Evolutionary conservation across 2,888 invertebrate species (phyloP), one percentile per base, ranked within the genome.

Genomic region (Nemapogon koenigi): DNA sequence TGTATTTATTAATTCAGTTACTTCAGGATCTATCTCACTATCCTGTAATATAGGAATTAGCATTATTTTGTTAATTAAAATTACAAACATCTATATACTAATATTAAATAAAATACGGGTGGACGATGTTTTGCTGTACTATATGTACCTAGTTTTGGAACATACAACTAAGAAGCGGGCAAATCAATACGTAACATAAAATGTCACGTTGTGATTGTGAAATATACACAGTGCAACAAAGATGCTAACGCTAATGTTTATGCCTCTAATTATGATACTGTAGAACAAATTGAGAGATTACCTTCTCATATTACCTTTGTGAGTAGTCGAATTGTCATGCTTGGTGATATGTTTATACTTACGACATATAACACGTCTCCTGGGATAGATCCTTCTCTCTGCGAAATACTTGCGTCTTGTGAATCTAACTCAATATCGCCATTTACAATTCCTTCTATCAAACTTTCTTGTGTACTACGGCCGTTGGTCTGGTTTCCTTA

Each of bases 1-100:
- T 45, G 81, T 78, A 50, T 85, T 84, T 37, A 91, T 83, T 47
- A 90, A 76, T 46, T 82, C 80, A 39, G 83, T 78, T 27, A 90
- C 81, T 59, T 87, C 87, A 11, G 81, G 79, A 47, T 88, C 88
- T 62, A 83, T 76, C 62, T 73, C 70, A 51, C 62, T 75, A 43
- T 73, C 72, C 76, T 78, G 67, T 45, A 38, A 49, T 62, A 50
- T 26, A 38, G 8, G 27, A 30, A 30, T 35, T 16, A 35, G 39
- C 2, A 19, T 40, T 16, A n/a, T n/a, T n/a, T n/a, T n/a, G n/a
- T n/a, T n/a, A n/a, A n/a, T n/a, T n/a, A n/a, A n/a, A n/a, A n/a
- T n/a, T n/a, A n/a, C n/a, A n/a, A n/a, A n/a, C n/a, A n/a, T n/a
- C n/a, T n/a, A 16, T 36, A 19, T 29, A 35, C n/a, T 38, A 29